Conservation (phyloP, 1,140 invertebrate genomes). For the Chionoecetes opilio region DNA sequence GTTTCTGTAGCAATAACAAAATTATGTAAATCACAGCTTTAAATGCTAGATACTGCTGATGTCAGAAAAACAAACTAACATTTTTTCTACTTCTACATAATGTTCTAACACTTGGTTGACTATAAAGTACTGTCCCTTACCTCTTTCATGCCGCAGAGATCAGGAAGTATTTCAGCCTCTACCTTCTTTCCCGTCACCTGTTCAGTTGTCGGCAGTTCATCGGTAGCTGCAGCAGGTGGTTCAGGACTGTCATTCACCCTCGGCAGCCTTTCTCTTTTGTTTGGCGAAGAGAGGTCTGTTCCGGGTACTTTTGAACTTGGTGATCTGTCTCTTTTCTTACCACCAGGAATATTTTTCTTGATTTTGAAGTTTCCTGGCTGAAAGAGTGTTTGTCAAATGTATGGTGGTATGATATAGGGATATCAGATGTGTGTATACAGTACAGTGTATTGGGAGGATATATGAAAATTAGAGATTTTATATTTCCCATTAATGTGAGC, state of each 20-base stretch:
- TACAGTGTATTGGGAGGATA: no score
- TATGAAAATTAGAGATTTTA: no score
- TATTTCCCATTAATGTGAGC: no score
- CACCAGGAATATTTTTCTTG: not conserved
- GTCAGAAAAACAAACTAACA: no score
- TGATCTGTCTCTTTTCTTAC: not conserved
- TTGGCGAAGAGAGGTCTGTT: not conserved
- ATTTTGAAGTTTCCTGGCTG: not conserved
- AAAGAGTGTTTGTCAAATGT: not conserved
- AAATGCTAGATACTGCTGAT: no score
- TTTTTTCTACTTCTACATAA: no score
- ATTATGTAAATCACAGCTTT: no score
- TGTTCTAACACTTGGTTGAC: no score
- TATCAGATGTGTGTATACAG: no score
- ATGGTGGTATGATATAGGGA: no score
- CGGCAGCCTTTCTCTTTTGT: not conserved
- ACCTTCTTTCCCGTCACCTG: not conserved
- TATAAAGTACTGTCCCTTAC: not conserved
- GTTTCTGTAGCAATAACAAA: no score
- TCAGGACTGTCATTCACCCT: not conserved
- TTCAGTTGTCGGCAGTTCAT: not conserved
- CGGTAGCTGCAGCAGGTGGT: not conserved
- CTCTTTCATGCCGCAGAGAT: slow-evolving; percentile 41
- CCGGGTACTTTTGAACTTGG: not conserved
- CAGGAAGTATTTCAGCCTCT: not conserved